These are phyloP conservation scores for Parelbella ahira DNA, from an alignment of 2,888 invertebrate genomes.

Conservation along the genomic window DNA sequence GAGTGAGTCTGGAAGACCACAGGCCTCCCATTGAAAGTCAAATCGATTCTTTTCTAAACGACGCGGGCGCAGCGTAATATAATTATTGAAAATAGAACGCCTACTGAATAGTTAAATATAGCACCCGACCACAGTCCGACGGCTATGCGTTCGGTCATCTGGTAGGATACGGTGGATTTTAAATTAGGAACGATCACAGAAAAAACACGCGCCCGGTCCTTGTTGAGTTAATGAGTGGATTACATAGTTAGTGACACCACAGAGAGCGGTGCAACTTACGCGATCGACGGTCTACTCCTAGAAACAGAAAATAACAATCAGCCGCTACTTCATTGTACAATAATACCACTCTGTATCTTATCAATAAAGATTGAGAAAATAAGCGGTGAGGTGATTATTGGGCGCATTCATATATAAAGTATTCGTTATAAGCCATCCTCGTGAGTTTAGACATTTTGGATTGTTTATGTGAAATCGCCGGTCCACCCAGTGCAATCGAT, in stretches of 20 bases:
- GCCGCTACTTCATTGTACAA: slow-evolving; percentile 63
- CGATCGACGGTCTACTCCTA: slow-evolving; percentile 81
- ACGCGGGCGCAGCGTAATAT: slow-evolving; percentile 69
- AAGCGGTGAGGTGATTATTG: slow-evolving; percentile 67
- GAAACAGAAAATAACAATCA: slow-evolving; percentile 81
- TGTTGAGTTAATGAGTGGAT: slow-evolving; percentile 63
- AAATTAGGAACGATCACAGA: slow-evolving; percentile 41
- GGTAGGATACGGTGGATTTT: slow-evolving; percentile 45
- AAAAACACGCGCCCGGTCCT: slow-evolving; percentile 60
- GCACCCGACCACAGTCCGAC: slow-evolving; percentile 45
- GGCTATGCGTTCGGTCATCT: slow-evolving; percentile 53
- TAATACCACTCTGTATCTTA: slow-evolving; percentile 42
- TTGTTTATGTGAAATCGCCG: slow-evolving; percentile 17
- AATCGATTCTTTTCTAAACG: slow-evolving; percentile 55
- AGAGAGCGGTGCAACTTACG: slow-evolving; percentile 80
- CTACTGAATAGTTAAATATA: slow-evolving; percentile 63
- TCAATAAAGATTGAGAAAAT: slow-evolving; percentile 47
- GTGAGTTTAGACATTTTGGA: slow-evolving; percentile 38
- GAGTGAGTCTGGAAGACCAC: slow-evolving; percentile 48
- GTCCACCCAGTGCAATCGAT: slow-evolving; percentile 35
- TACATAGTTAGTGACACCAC: slow-evolving; percentile 77
- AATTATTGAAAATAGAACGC: slow-evolving; percentile 65
- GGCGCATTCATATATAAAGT: slow-evolving; percentile 64
- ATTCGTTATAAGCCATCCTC: slow-evolving; percentile 52
- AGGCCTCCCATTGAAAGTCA: slow-evolving; percentile 65